Conservation (phyloP, 92 coral and sea anemone genomes). For the Phenganax marumi region DNA sequence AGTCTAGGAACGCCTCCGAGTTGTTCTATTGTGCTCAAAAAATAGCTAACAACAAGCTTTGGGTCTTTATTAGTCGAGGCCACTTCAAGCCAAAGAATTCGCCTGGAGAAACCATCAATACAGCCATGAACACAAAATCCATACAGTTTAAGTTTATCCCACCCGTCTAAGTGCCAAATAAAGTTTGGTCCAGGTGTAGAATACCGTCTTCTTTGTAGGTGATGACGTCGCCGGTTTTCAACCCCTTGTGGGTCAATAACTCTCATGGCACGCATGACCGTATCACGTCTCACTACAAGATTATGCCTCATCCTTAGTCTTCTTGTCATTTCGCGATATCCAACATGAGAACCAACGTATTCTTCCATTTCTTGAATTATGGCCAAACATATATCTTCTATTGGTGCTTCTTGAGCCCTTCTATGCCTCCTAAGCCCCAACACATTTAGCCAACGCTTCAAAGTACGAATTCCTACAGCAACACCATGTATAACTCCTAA, state of each 20-base stretch:
- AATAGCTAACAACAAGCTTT: slow-evolving; percentile 20
- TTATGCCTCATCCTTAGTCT: slow-evolving; percentile 38
- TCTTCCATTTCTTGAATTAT: slow-evolving; percentile 35
- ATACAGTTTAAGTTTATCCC: no score
- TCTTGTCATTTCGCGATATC: slow-evolving; percentile 43
- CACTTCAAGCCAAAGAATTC: slow-evolving; percentile 49
- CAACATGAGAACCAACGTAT: slow-evolving; percentile 40
- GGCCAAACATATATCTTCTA: slow-evolving; percentile 18
- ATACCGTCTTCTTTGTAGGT: no score
- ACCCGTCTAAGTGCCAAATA: no score
- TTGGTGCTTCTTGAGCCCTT: slow-evolving; percentile 16
- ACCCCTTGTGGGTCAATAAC: slow-evolving; percentile 59
- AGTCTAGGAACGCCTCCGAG: background rate
- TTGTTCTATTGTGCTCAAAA: slow-evolving; percentile 43
- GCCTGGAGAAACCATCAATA: slow-evolving; percentile 40
- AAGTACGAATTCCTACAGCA: background rate
- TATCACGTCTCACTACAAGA: slow-evolving; percentile 40
- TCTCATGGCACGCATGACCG: slow-evolving; percentile 46
- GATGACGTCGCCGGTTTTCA: no score
- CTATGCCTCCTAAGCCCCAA: no score
- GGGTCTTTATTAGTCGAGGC: slow-evolving; percentile 52
- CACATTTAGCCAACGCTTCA: background rate
- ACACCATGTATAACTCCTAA: slow-evolving; percentile 26
- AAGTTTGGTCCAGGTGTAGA: background rate
- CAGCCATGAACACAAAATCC: background rate